These are phyloP conservation scores for Onthophagus taurus DNA, from an alignment of 1,140 invertebrate species.

Conservation along the genomic window DNA sequence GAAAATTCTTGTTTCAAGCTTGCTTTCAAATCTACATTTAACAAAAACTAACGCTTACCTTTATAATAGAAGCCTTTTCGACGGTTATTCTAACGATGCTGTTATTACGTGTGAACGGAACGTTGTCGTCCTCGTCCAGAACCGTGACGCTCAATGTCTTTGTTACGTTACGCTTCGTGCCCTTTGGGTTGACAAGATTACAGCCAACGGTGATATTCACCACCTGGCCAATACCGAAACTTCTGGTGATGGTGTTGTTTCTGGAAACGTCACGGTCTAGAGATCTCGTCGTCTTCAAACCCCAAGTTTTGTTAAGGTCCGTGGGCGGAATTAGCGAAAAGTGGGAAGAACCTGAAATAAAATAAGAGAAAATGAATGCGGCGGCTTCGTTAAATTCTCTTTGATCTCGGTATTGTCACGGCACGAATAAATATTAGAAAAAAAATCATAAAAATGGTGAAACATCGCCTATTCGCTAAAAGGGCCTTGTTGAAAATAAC, in stretches of 20 bases:
- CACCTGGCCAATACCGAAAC: background rate
- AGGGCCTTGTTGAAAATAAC: too few species aligned
- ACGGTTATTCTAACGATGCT: background rate
- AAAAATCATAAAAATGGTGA: too few species aligned
- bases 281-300: background rate
- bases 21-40: background rate
- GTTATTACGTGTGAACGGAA: background rate
- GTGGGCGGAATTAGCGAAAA: background rate
- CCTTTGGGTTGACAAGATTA: slow-evolving; percentile 7
- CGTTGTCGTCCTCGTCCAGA: slow-evolving; percentile 10
- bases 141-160: slow-evolving; percentile 9
- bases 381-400: too few species aligned
- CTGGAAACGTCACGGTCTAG: slow-evolving; percentile 5
- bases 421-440: too few species aligned
- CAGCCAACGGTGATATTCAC: slow-evolving; percentile 1
- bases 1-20: too few species aligned
- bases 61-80: background rate
- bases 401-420: too few species aligned
- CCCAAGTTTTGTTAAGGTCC: background rate
- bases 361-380: background rate
- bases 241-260: background rate
- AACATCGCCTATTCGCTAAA: too few species aligned
- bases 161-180: slow-evolving; percentile 2
- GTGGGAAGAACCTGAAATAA: slow-evolving; percentile 9
- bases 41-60: background rate